Base-by-base conservation (phyloP, 2,888 invertebrate genomes). In the Eupithecia abbreviata region DNA sequence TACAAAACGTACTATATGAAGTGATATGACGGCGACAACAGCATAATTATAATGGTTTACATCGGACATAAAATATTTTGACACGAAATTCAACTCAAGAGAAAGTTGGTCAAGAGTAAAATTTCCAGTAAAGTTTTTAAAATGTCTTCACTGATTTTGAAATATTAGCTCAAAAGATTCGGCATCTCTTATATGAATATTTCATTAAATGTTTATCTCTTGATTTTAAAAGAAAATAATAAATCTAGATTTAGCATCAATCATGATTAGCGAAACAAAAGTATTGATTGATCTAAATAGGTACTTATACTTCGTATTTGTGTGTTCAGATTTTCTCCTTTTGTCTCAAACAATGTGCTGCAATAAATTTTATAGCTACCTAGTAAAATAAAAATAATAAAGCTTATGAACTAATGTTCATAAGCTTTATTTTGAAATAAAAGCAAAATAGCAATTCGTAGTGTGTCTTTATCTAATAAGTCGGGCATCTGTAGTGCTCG, bases 101-200 rank as follows among this genome's bases (percentile, higher is more conserved):
- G 81, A 81, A 88, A 83, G 80, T 87, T 84, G 89, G 89, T 86
- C 90, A 89, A 85, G 87, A 86, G 74, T 83, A 82, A 73, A 74
- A 74, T 81, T 81, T 81, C 73, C 77, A 80, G 81, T 73, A 76
- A 74, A 68, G 0, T 73, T 77, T 30, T 67, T 76, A 51, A 62
- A 67, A 41, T 72, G 73, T 72, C 51, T 43, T 55, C 51, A 18
- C 49, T 10, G 15, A 47, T 76, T 74, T 68, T 49, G 6, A 72
- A 72, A 65, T 51, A 76, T 74, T 68, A 68, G 41, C 73, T 69
- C 55, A 71, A 66, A 66, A 74, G 42, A 74, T 45, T 49, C 43
- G 49, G 62, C 58, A 45, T 42, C 69, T 18, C 2, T 49, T 10
- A 42, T 66, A 42, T 66, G 30, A 18, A 58, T 41, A n/a, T 41